These are phyloP conservation scores for Watsonalla cultraria DNA, from an alignment of 2,888 invertebrate species.

Conservation along the genomic window DNA sequence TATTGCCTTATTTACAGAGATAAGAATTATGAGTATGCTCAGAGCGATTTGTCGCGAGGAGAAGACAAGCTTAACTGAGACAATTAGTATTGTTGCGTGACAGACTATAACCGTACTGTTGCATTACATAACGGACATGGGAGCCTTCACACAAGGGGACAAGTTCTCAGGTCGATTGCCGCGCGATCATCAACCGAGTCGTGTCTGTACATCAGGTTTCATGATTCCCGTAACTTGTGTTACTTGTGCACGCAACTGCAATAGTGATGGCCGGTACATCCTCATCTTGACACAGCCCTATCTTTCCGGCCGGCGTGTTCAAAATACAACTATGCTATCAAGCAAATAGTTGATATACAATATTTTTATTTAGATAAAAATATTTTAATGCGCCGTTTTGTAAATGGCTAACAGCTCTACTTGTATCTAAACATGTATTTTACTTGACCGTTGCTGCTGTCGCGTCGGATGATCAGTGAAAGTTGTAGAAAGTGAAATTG, in stretches of 20 bases:
- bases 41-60: constrained; percentile 11
- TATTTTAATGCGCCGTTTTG: too few species aligned
- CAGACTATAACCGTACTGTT: constrained; percentile 61
- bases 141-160: constrained; percentile 54
- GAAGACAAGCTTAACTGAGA: constrained; percentile 35
- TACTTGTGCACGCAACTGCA: constrained; percentile 40
- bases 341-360: too few species aligned
- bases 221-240: constrained; percentile 53
- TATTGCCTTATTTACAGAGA: constrained; percentile 33
- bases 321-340: too few species aligned
- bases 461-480: background rate
- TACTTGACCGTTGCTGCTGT: background rate
- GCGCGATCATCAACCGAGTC: constrained; percentile 44
- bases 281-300: constrained; percentile 17
- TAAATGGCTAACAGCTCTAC: too few species aligned
- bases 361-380: too few species aligned
- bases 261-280: constrained; percentile 34
- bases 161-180: constrained; percentile 52
- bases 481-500: background rate
- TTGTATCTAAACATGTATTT: background rate
- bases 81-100: constrained; percentile 66
- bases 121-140: constrained; percentile 64
- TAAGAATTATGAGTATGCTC: constrained; percentile 25
- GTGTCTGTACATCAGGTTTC: constrained; percentile 39
- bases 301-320: too few species aligned